Evolutionary conservation across 2,888 invertebrate genomes (phyloP), one percentile per base, ranked within the genome.

Genomic region (Cerastis rubricosa): DNA sequence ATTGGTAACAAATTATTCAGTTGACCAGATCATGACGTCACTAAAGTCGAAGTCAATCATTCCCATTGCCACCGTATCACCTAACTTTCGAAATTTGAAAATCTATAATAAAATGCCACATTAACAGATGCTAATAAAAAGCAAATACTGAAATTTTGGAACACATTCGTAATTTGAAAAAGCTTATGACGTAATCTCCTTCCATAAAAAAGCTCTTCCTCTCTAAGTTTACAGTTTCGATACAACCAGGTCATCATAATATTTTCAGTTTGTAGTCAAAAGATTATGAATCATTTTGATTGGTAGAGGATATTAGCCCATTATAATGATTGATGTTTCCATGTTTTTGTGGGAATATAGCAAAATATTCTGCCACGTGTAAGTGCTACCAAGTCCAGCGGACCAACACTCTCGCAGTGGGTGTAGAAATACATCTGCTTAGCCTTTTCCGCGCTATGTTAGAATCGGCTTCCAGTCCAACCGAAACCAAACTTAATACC

Each of bases 241-340:
- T 40, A 78, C 40, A 87, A 80, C 75, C 81, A 57, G 88, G 88
- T 84, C 89, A 84, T 82, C 77, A 86, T 78, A 88, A 88, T 87
- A 88, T 88, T 88, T 88, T 87, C 80, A 72, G 71, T 61, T 78
- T 43, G 63, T 64, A 85, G 54, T 66, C 67, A 54, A 86, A 86
- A 84, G 74, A 80, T 40, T 79, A 81, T 87, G 84, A 88, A 78
- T 88, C 89, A 89, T 80, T 85, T 87, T 89, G 85, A 89, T 88
- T 83, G 70, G 78, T 71, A 69, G 78, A 81, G 89, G 84, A 86
- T 87, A 88, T 89, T 83, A 85, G 75, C 71, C 84, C 76, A 85
- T 85, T 81, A 88, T 72, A 71, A 76, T 88, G 88, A 88, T 87
- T 85, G 83, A 88, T 88, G 84, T 85, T 86, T 88, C 88, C 88